Evolutionary conservation across 2,797 vertebrate species (phyloP).

Genomic region (Epinephelus awoara): DNA sequence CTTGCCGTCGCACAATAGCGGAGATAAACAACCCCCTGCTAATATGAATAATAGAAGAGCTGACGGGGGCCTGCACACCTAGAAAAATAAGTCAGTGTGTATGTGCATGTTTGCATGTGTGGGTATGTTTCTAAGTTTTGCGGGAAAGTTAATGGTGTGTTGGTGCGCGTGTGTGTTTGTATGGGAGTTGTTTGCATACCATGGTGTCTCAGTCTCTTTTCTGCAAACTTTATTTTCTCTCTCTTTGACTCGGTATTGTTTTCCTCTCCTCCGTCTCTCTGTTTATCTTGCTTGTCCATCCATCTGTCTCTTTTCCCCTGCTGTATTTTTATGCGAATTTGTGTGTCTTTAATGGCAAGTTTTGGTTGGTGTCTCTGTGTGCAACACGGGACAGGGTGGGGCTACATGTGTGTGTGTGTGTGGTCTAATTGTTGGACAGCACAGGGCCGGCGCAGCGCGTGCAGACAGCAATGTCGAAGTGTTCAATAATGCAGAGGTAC

Average conservation of each 20-base stretch:
- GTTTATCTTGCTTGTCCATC: conserved; percentile 33
- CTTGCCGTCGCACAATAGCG: conserved; percentile 59
- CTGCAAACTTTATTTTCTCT: conserved; percentile 47
- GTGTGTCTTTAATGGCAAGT: background rate
- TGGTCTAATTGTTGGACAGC: conserved; percentile 69
- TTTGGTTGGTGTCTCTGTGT: conserved; percentile 10
- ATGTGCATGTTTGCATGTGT: conserved; percentile 38
- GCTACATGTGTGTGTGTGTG: conserved; percentile 31
- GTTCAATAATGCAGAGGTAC: conserved; percentile 81
- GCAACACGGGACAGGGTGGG: conserved; percentile 19
- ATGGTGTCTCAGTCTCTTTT: conserved; percentile 25
- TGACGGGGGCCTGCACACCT: conserved; percentile 55
- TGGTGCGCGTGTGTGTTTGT: conserved; percentile 5
- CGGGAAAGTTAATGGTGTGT: conserved; percentile 30
- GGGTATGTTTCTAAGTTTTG: conserved; percentile 25
- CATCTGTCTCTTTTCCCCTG: conserved; percentile 8
- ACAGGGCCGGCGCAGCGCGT: conserved; percentile 18
- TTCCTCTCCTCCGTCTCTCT: conserved; percentile 18
- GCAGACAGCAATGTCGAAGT: conserved; percentile 65
- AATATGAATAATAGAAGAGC: conserved; percentile 82
- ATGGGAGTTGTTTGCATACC: conserved; percentile 35
- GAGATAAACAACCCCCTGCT: conserved; percentile 71
- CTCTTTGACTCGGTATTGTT: conserved; percentile 19
- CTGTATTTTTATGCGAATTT: background rate
- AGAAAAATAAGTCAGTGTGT: conserved; percentile 48